A percentile compares a stretch with the other conserved stretches of the same genome.
Evolutionary conservation across 2,113 vertebrate species (phyloP).

Genomic region (Myotis lucifugus): DNA sequence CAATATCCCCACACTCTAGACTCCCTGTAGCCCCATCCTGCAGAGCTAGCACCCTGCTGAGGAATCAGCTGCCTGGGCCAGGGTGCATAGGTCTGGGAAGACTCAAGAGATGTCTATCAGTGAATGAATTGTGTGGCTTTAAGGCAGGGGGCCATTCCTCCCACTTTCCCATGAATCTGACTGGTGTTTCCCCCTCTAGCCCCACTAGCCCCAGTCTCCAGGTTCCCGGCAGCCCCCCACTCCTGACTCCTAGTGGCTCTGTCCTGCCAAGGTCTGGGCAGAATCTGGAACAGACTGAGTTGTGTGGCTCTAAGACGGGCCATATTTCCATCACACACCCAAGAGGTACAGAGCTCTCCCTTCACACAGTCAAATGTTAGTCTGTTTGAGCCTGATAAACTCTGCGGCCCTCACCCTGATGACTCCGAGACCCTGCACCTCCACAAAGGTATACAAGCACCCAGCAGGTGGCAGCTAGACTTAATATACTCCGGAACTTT

Average conservation of each 20-base stretch:
- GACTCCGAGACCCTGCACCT: background rate
- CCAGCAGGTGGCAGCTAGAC: background rate
- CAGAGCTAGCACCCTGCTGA: background rate
- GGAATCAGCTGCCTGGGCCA: background rate
- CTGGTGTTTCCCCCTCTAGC: background rate
- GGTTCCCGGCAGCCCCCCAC: background rate
- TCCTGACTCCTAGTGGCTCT: background rate
- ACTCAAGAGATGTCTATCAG: background rate
- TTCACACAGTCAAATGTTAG: background rate
- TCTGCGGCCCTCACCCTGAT: background rate
- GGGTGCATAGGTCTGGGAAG: background rate
- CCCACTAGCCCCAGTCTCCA: background rate
- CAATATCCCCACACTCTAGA: background rate
- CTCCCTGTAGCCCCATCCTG: background rate
- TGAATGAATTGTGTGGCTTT: background rate
- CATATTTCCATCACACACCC: background rate
- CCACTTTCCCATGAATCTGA: background rate
- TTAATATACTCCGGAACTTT: background rate
- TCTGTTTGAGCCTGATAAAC: background rate
- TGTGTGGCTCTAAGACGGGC: background rate
- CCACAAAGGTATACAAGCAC: background rate
- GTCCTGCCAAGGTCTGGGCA: background rate
- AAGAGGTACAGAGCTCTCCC: background rate
- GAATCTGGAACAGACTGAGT: background rate
- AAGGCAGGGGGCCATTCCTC: background rate